Conservation (phyloP, 2,888 invertebrate species). For the Hydraecia micacea region DNA sequence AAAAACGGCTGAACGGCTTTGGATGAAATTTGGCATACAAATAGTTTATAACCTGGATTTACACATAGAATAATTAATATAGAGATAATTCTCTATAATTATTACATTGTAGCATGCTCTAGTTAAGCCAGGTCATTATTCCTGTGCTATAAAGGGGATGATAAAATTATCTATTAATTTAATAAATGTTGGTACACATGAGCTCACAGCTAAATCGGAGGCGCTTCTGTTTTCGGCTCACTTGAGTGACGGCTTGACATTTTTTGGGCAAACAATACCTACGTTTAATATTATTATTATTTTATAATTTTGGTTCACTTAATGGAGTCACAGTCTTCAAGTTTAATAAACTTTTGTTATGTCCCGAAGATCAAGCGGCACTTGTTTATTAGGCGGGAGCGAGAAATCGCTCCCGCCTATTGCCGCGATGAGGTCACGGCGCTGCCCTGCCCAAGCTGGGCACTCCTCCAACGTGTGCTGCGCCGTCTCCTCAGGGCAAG, state of each 20-base stretch:
- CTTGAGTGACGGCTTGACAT: conserved; percentile 79
- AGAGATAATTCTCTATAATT: neutral
- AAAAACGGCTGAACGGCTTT: too few relatives aligned
- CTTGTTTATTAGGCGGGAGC: conserved; percentile 69
- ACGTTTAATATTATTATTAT: conserved; percentile 54
- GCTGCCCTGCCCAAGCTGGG: too few relatives aligned
- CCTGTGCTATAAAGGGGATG: neutral
- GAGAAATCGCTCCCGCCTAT: too few relatives aligned
- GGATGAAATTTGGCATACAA: too few relatives aligned
- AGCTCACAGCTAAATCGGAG: conserved; percentile 25
- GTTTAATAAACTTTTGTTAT: conserved; percentile 67
- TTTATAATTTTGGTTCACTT: conserved; percentile 28
- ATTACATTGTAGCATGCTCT: neutral
- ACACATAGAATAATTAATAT: neutral
- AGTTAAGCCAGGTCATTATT: neutral
- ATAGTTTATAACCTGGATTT: too few relatives aligned
- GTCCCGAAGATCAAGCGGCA: conserved; percentile 65
- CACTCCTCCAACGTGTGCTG: too few relatives aligned
- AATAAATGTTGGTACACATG: conserved; percentile 19
- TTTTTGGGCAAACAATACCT: conserved; percentile 65
- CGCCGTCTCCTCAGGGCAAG: too few relatives aligned
- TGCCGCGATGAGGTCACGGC: too few relatives aligned
- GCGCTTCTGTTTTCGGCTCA: conserved; percentile 68
- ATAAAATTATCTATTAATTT: conserved; percentile 8
- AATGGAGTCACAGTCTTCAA: conserved; percentile 45